Base-by-base conservation (phyloP, 2,113 vertebrate genomes). In the Castor canadensis region DNA sequence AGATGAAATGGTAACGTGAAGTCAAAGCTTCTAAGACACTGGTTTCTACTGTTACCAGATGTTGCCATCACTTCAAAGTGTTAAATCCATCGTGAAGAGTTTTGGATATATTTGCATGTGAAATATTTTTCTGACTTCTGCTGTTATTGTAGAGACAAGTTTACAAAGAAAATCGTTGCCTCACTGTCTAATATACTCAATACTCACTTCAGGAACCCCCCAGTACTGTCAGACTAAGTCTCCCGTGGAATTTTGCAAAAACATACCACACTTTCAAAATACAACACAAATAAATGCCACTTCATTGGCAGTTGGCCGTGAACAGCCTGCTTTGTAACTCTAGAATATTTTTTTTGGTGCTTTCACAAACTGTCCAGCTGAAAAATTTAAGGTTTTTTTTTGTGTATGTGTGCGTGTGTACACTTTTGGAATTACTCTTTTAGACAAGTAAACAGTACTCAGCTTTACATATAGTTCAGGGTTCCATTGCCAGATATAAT, bases 1-100 rank as follows among this genome's bases (percentile, higher is more conserved):
- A 86, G n/a, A 95, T 89, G 84, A 95, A 93, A 71, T 93, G 83
- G 92, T 93, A 96, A 96, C 92, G 92, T 77, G 92, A 97, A 97
- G 54, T 89, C 66, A 45, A 10, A 80, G 87, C 82, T 95, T 93
- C 86, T 87, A 97, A 89, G 49, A 92, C 0, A 26, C 81, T 67
- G 49, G 84, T 93, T 97, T 94, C 93, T 93, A 96, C 87, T 97
- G 95, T 95, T 96, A 94, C 87, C 95, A 91, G 79, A 96, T 96
- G 95, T 89, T 93, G 80, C 95, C 72, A 95, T 94, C 71, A 85
- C 85, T 97, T 97, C 94, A 80, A 95, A 95, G 92, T 95, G 95
- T 92, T 97, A 95, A 96, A 86, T 85, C 47, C 60, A 87, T 80
- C 58, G 87, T 49, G 81, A 92, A 90, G 52, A 83, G 81, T 69